Conservation (phyloP, 2,797 vertebrate species). For the Choloepus didactylus region DNA sequence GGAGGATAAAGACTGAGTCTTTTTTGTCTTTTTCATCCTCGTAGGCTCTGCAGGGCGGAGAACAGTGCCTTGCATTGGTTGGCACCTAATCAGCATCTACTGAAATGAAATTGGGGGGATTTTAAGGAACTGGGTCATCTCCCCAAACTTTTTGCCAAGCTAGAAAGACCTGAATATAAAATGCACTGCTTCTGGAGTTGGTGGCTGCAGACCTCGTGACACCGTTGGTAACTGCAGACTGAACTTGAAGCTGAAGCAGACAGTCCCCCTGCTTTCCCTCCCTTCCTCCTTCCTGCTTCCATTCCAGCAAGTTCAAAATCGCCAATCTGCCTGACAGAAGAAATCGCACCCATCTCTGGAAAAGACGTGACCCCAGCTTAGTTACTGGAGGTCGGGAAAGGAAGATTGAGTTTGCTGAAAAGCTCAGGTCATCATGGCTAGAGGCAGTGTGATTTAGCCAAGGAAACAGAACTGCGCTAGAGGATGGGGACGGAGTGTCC, state of each 20-base stretch:
- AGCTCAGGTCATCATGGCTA: background rate
- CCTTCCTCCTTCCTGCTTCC: background rate
- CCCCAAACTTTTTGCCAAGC: background rate
- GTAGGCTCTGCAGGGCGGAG: too few relatives aligned
- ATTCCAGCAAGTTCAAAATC: background rate
- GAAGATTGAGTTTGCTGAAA: background rate
- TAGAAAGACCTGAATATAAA: background rate
- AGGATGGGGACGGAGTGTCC: rapidly evolving
- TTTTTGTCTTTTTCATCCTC: background rate
- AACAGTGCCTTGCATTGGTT: background rate
- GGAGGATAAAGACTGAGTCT: background rate
- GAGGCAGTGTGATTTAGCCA: background rate
- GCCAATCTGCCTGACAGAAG: background rate
- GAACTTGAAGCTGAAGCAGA: background rate
- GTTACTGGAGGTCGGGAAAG: background rate
- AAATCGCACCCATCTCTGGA: background rate
- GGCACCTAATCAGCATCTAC: too few relatives aligned
- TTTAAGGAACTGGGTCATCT: background rate
- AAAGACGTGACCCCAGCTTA: background rate
- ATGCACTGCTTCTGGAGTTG: too few relatives aligned
- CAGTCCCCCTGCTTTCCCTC: background rate
- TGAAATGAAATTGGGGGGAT: background rate
- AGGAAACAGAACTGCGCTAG: background rate
- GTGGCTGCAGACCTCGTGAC: background rate
- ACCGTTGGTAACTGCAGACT: background rate